Percentiles rank a stretch among this genome's conserved stretches.
Conservation (phyloP, 2,113 vertebrate genomes). For the Varanus salvator region DNA sequence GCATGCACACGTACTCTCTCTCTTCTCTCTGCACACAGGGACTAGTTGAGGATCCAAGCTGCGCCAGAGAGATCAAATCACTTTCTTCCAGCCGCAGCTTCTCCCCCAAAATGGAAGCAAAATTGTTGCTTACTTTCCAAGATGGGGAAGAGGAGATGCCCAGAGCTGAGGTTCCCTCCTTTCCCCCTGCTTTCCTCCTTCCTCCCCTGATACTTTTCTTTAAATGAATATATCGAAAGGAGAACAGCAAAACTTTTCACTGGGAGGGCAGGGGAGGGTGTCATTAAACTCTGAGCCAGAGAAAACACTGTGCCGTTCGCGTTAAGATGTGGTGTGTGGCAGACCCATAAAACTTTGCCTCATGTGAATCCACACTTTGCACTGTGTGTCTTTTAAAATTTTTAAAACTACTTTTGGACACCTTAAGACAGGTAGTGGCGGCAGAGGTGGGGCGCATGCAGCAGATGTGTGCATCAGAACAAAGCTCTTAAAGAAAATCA, state of each 20-base stretch:
- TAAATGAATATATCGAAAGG: not conserved
- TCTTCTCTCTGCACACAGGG: not conserved
- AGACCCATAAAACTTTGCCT: constrained; percentile 71
- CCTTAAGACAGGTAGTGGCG: constrained; percentile 59
- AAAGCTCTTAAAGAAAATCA: constrained; percentile 45
- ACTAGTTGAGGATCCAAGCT: not conserved
- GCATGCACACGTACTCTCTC: not conserved
- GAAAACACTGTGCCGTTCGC: constrained; percentile 13
- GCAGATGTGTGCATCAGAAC: constrained; percentile 36
- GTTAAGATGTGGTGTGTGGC: constrained; percentile 20
- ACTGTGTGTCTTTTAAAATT: constrained; percentile 66
- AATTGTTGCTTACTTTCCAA: constrained; percentile 28
- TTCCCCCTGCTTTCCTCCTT: too few relatives aligned
- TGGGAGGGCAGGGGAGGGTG: not conserved
- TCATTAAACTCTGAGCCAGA: constrained; percentile 31
- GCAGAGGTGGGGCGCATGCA: not conserved
- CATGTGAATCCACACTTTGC: constrained; percentile 71
- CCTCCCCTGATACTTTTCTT: too few relatives aligned
- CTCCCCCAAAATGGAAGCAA: constrained; percentile 63
- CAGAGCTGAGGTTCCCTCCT: not conserved
- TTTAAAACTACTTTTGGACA: constrained; percentile 55
- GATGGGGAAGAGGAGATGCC: not conserved
- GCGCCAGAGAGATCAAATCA: not conserved
- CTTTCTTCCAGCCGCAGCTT: constrained; percentile 41
- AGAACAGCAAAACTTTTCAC: constrained; percentile 53